Conservation (phyloP, 2,113 vertebrate species). For the Serilophus lunatus region DNA sequence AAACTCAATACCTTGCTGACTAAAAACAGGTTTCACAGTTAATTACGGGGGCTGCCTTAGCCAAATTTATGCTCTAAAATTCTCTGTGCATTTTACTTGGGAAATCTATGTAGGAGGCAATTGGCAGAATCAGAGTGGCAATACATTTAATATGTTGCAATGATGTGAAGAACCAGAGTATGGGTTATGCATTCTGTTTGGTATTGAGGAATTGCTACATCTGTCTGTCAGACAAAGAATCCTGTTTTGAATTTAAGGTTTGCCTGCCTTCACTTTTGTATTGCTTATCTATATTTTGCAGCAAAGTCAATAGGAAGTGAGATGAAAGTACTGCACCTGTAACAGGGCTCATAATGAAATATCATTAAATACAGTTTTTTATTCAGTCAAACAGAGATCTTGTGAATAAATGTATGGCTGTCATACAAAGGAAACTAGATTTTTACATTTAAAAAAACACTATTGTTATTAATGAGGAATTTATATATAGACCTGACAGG, state of each 20-base stretch:
- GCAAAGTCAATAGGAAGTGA: conserved; percentile 9
- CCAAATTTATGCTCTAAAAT: neutral
- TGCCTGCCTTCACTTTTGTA: neutral
- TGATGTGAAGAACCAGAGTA: neutral
- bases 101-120: neutral
- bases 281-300: neutral
- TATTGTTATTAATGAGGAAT: neutral
- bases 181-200: neutral
- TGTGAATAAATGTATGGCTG: neutral
- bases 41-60: neutral
- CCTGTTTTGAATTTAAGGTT: neutral
- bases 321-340: neutral
- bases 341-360: neutral
- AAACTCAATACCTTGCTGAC: neutral
- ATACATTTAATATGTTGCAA: neutral
- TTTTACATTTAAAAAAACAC: neutral
- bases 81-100: neutral
- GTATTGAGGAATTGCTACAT: neutral
- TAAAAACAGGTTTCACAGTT: neutral
- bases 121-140: neutral
- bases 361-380: conserved; percentile 11
- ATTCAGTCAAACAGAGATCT: neutral
- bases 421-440: neutral
- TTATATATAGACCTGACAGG: neutral
- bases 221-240: neutral